phyloP scores from a whole-genome alignment of 2,797 vertebrate species.

The Linurgus olivaceus region DNA sequence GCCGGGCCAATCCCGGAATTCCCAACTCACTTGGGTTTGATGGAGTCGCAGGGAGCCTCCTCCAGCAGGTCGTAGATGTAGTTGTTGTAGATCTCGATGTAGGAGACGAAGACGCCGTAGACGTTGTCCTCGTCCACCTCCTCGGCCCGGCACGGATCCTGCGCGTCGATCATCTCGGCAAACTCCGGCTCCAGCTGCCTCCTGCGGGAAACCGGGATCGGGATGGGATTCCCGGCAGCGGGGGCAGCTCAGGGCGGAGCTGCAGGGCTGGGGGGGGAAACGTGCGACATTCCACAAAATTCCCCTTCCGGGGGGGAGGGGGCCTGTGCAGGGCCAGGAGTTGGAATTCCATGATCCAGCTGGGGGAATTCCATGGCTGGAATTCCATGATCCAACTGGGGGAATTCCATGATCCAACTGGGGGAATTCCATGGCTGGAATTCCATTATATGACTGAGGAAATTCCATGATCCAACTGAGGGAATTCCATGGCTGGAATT shows the following conservation, averaged over 20 bases:
- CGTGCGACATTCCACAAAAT: rapidly evolving
- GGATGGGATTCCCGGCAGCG: rapidly evolving
- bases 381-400: no score
- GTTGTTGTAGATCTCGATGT: constrained; percentile 98
- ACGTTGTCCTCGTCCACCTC: constrained; percentile 93
- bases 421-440: no score
- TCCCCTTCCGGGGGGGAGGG: rapidly evolving
- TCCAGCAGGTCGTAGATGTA: constrained; percentile 97
- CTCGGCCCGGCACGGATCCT: constrained; percentile 82
- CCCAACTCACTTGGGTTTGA: constrained; percentile 90
- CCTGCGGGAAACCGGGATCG: constrained; percentile 55
- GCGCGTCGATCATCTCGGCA: constrained; percentile 89
- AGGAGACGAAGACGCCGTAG: constrained; percentile 93
- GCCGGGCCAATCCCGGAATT: neutral
- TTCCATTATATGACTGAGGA: neutral
- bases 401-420: neutral
- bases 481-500: no score
- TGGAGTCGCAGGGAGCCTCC: constrained; percentile 83
- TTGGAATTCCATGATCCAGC: rapidly evolving
- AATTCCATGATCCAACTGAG: neutral
- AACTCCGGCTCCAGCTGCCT: constrained; percentile 90
- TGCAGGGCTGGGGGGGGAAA: rapidly evolving
- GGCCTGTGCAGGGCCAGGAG: neutral
- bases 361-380: neutral
- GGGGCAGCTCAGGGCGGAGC: rapidly evolving